phyloP scores from a whole-genome alignment of 1,140 invertebrate species.

The Drosophila biarmipes region DNA sequence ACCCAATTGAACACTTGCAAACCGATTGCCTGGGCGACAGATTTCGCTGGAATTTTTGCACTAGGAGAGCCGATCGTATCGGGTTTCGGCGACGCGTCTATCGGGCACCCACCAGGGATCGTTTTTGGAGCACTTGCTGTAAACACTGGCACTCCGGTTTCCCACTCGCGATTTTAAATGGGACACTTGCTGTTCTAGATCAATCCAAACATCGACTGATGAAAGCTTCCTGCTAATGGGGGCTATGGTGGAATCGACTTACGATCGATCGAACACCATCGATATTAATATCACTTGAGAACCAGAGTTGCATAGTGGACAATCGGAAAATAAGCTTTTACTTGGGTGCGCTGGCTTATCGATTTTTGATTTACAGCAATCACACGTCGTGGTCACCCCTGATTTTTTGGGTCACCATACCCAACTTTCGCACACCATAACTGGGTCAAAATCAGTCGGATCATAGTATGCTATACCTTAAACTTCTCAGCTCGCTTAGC shows the following conservation, averaged over 20 bases:
- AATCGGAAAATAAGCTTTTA: background rate
- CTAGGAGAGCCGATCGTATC: background rate
- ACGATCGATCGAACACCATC: background rate
- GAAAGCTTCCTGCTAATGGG: background rate
- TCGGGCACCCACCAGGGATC: slow-evolving; percentile 20
- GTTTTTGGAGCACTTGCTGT: slow-evolving; percentile 5
- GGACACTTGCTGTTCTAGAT: slow-evolving; percentile 13
- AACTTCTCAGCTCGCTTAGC: no score
- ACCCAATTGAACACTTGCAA: slow-evolving; percentile 11
- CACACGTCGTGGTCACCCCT: background rate
- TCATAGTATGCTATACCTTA: no score
- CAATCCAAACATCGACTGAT: background rate
- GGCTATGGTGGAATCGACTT: background rate
- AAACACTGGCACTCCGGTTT: slow-evolving; percentile 3
- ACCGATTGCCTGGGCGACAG: slow-evolving; percentile 4
- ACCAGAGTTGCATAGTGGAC: background rate
- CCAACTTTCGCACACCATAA: background rate
- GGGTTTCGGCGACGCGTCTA: slow-evolving; percentile 24
- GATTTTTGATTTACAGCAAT: background rate
- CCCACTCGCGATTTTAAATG: background rate
- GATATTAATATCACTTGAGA: background rate
- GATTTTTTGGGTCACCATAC: background rate
- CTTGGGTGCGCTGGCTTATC: background rate
- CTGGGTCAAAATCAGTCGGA: background rate
- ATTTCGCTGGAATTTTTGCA: slow-evolving; percentile 14